A percentile compares a stretch with the other conserved stretches of the same genome.
These are phyloP conservation scores for Iguana delicatissima DNA, from an alignment of 2,797 vertebrate genomes.

Conservation along the genomic window DNA sequence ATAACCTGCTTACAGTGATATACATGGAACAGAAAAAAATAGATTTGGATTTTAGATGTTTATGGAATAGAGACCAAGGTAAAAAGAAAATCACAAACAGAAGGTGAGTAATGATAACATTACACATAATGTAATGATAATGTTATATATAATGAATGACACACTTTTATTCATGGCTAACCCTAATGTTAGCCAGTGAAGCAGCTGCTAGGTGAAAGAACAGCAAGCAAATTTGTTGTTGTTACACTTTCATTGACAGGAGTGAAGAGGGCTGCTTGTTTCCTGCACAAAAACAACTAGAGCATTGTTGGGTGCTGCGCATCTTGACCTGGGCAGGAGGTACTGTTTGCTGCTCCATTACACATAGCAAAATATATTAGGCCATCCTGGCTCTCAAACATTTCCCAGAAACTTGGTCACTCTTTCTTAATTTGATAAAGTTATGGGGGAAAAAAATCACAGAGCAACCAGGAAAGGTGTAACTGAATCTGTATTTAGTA, in stretches of 20 bases:
- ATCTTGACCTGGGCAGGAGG: neutral
- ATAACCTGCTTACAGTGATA: conserved; percentile 1
- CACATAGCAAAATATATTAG: neutral
- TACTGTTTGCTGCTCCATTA: neutral
- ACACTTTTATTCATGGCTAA: neutral
- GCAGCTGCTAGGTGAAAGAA: neutral
- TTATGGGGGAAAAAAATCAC: neutral
- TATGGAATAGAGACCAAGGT: neutral
- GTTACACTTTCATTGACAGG: neutral
- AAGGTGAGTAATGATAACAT: neutral
- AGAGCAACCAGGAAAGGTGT: neutral
- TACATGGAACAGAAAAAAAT: neutral
- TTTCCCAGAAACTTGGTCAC: neutral
- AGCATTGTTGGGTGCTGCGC: neutral
- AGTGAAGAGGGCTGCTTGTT: neutral
- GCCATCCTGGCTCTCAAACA: neutral
- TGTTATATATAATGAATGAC: neutral
- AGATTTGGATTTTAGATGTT: conserved; percentile 11
- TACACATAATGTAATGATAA: neutral
- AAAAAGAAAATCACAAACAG: neutral
- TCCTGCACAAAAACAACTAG: neutral
- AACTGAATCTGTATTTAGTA: neutral
- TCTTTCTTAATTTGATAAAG: neutral
- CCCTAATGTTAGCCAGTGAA: neutral
- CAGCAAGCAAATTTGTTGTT: neutral